phyloP scores from a whole-genome alignment of 2,113 vertebrate species.

The Mungos mungo region DNA sequence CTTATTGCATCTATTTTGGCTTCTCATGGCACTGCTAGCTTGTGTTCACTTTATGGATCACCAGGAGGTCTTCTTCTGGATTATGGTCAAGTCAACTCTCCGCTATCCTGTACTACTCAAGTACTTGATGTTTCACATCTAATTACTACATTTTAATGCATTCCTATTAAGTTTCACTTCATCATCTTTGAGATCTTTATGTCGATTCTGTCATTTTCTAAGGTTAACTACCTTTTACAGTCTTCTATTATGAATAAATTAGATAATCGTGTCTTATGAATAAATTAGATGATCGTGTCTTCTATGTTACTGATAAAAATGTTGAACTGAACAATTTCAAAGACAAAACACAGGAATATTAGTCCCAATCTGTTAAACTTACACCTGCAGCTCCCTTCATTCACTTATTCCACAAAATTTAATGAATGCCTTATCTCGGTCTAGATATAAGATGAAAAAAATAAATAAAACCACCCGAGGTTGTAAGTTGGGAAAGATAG shows the following conservation, averaged over 20 bases:
- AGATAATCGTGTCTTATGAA: not conserved
- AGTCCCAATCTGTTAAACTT: not conserved
- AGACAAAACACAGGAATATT: not conserved
- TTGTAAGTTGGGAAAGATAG: not conserved
- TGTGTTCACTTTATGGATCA: not conserved
- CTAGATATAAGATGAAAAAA: not conserved
- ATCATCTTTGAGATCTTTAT: not conserved
- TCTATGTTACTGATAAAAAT: not conserved
- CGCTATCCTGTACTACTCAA: not conserved
- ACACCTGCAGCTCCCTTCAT: not conserved
- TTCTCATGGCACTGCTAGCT: not conserved
- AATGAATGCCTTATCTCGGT: not conserved
- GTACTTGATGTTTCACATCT: not conserved
- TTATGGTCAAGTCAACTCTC: not conserved
- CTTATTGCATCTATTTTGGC: not conserved
- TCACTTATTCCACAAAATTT: not conserved
- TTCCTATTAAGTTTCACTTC: not conserved
- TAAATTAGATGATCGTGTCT: not conserved
- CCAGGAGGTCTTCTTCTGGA: not conserved
- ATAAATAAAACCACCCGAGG: not conserved
- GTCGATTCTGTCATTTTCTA: constrained; percentile 31
- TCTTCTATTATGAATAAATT: not conserved
- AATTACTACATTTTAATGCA: not conserved
- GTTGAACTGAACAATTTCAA: not conserved
- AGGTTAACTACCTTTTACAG: not conserved